These are phyloP conservation scores for Pituophis catenifer DNA, from an alignment of 2,113 vertebrate genomes.

Conservation along the genomic window DNA sequence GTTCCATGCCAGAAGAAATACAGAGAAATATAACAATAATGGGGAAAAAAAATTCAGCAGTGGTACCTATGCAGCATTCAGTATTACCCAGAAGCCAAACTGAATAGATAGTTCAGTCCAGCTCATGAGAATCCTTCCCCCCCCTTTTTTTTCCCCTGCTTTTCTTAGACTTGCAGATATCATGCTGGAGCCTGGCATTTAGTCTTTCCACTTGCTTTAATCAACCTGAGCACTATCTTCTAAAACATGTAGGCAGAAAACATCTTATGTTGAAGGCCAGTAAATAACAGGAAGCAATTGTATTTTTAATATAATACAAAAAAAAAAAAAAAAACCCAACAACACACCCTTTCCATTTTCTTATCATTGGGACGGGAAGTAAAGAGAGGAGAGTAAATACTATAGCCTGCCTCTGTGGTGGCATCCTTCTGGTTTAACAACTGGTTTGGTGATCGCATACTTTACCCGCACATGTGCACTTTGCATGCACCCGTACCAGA, in stretches of 20 bases:
- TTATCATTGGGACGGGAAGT: not conserved
- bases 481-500: too few species aligned
- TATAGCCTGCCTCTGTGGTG: not conserved
- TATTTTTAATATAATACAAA: not conserved
- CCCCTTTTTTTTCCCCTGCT: not conserved
- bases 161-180: not conserved
- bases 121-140: not conserved
- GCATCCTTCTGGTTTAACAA: too few species aligned
- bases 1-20: not conserved
- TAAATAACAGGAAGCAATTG: not conserved
- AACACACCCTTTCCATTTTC: not conserved
- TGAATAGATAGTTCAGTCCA: not conserved
- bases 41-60: not conserved
- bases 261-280: not conserved
- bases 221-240: not conserved
- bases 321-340: too few species aligned
- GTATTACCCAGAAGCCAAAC: not conserved
- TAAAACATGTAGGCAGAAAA: not conserved
- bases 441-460: too few species aligned
- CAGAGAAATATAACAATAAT: not conserved
- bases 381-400: not conserved
- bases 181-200: not conserved
- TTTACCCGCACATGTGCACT: too few species aligned
- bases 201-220: not conserved
- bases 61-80: not conserved